Conservation (phyloP, 2,113 vertebrate species). For the Phrynocephalus versicolor region DNA sequence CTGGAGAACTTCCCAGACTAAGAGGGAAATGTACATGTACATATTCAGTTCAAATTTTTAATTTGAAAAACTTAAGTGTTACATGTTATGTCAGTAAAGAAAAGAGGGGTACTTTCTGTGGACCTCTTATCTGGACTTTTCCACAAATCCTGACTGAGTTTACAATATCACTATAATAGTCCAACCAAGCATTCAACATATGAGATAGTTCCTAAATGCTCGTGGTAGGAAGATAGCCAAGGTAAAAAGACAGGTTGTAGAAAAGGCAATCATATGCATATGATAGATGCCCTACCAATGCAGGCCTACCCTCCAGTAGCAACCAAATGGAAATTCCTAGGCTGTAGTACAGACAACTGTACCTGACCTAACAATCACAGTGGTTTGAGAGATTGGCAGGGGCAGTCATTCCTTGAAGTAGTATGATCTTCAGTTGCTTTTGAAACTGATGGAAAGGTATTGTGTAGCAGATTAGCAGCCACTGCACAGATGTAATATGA, state of each 20-base stretch:
- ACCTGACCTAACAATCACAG: too few relatives aligned
- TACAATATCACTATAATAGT: not conserved
- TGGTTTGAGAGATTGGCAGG: not conserved
- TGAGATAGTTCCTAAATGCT: not conserved
- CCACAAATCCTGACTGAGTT: not conserved
- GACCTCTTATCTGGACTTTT: not conserved
- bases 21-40: not conserved
- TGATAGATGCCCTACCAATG: too few relatives aligned
- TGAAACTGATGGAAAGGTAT: not conserved
- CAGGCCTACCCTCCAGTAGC: too few relatives aligned
- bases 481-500: too few relatives aligned
- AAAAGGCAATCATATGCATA: too few relatives aligned
- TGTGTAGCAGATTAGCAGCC: too few relatives aligned
- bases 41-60: not conserved
- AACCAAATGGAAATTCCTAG: not conserved
- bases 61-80: not conserved
- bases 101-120: not conserved
- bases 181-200: not conserved
- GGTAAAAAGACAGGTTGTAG: not conserved
- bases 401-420: not conserved
- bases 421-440: not conserved
- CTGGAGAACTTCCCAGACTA: slow-evolving; percentile 91
- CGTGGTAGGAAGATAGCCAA: not conserved
- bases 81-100: not conserved
- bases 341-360: not conserved